Evolutionary conservation across 2,797 vertebrate genomes (phyloP), one percentile per base, ranked within the genome.

Genomic region (Rhabdomys pumilio): DNA sequence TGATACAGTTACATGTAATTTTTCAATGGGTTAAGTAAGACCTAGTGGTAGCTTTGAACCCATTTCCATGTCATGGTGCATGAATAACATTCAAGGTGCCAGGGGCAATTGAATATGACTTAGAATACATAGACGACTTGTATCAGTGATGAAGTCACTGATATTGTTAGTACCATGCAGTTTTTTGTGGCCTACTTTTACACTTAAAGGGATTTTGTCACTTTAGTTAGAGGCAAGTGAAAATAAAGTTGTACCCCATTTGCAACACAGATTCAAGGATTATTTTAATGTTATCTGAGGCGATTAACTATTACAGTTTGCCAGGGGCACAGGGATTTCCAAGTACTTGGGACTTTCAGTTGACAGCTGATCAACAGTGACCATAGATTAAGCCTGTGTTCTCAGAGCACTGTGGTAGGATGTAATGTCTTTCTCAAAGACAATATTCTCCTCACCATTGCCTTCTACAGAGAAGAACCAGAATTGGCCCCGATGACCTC

Each of bases 11-110:
- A 65, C 81, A 93, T 73, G 19, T 55, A 22, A 47, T 95, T 89
- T 50, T 91, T 91, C 50, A 91, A 47, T 24, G 3, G 12, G 73
- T 91, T 85, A 85, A 90, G 72, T 92, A 90, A 77, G 57, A 79
- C 72, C 34, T 65, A 57, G 17, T 63, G 34, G 73, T 84, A 8
- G 1, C 31, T 86, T 91, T 95, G 59, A 53, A 50, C 55, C 69
- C 41, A 53, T 87, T 95, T 92, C 26, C n/a, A 88, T 84, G 22
- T 63, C 15, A 29, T 76, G 63, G 89, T 59, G 17, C 61, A 73
- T 10, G 2, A 17, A 24, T 59, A 61, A 2, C 67, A 89, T 59
- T 77, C 73, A 79, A 80, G 65, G 55, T 85, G 24, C 24, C 12
- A 26, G 24, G n/a, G 61, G 29, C 22, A 86, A 63, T 69, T 85